These are phyloP conservation scores for Hoplodrina ambigua DNA, from an alignment of 2,888 invertebrate species.

Conservation along the genomic window DNA sequence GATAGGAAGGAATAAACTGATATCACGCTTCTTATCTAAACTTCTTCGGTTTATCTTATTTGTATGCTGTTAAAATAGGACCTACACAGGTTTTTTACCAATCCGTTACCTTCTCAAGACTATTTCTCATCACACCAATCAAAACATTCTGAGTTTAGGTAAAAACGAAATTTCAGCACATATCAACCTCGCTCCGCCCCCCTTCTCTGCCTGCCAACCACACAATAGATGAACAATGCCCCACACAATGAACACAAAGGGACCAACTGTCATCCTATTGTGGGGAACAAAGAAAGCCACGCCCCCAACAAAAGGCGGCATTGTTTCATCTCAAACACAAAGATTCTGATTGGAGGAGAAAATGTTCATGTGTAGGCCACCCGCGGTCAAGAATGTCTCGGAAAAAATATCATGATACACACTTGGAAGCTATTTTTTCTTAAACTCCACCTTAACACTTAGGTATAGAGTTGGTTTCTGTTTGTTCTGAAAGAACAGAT, in stretches of 20 bases:
- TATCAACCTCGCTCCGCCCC: slow-evolving; percentile 66
- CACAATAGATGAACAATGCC: slow-evolving; percentile 76
- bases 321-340: slow-evolving; percentile 84
- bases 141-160: slow-evolving; percentile 62
- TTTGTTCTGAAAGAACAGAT: slow-evolving; percentile 68
- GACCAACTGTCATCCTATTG: slow-evolving; percentile 87
- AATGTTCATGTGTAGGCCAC: slow-evolving; percentile 64
- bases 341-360: slow-evolving; percentile 79
- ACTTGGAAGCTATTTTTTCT: slow-evolving; percentile 45
- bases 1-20: neutral
- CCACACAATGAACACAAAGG: slow-evolving; percentile 85
- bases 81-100: neutral
- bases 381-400: slow-evolving; percentile 77
- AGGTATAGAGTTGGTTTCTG: slow-evolving; percentile 52
- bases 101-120: slow-evolving; percentile 22
- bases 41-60: too few relatives aligned
- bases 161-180: slow-evolving; percentile 75
- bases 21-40: too few relatives aligned
- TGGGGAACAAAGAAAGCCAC: slow-evolving; percentile 83
- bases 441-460: slow-evolving; percentile 10
- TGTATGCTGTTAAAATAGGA: too few relatives aligned
- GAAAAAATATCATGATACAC: slow-evolving; percentile 72
- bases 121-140: slow-evolving; percentile 54
- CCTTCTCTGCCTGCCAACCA: slow-evolving; percentile 62
- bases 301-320: slow-evolving; percentile 83